Base-by-base conservation (phyloP, 2,113 vertebrate genomes). In the Actenoides hombroni region DNA sequence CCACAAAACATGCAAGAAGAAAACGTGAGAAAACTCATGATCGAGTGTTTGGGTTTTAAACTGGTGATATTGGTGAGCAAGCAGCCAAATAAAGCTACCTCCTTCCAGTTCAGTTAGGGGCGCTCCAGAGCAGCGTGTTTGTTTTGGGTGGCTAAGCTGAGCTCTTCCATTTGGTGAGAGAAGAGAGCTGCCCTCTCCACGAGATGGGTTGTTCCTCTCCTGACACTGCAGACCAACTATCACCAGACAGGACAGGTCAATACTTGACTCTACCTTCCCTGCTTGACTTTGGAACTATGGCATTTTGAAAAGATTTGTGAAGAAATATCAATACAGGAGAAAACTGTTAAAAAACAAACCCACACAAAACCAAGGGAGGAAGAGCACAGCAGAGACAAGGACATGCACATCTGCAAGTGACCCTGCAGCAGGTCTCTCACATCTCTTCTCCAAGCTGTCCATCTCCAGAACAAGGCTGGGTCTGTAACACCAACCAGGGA, bases 211-310 rank as follows among this genome's bases (percentile, higher is more conserved):
- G 44, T 9, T 80, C 18, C 37, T 20, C 51, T 80, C 42, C 56
- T 1, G 3, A 18, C 33, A 12, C 35, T 2, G 19, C 61, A 69
- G 13, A 25, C 11, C 3, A 1, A 13, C 23, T 35, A 29, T 33
- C 37, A 88, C 40, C 67, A 51, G 17, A 31, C 25, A 75, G 25
- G 17, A 40, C 11, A 25, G 28, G 28, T 63, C 60, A 74, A 65
- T 31, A 37, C 13, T 25, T 29, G 29, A 49, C 20, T 24, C 29
- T 26, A 24, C 20, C 46, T 18, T n/a, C 59, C 61, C 44, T 51
- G 60, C 28, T 64, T 79, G 29, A 35, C 18, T 60, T 80, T 35
- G 48, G 31, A 81, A 48, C n/a, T 10, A 42, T 2, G 25, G 13
- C 11, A 25, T 40, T 79, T 84, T 37, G 23, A 37, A 69, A 76